Conservation (phyloP, 2,888 invertebrate genomes). For the Deilephila elpenor region DNA sequence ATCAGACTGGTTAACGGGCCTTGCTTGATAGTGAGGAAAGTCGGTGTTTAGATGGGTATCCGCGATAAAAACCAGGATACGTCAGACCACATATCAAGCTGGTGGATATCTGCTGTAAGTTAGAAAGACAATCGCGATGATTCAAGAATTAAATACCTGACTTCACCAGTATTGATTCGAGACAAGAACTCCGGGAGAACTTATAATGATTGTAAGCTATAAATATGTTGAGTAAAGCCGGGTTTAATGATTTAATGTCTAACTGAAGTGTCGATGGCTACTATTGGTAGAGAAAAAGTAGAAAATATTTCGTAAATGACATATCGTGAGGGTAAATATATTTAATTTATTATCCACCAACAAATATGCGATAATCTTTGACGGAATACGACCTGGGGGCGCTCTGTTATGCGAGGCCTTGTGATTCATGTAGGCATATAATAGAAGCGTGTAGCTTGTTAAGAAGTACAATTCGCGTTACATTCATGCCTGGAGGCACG, state of each 20-base stretch:
- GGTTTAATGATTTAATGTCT: too few relatives aligned
- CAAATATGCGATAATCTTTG: neutral
- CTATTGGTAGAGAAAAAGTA: too few relatives aligned
- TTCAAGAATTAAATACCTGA: too few relatives aligned
- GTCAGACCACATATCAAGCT: neutral
- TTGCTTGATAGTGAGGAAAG: slow-evolving; percentile 30
- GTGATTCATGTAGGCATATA: neutral
- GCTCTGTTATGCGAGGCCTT: slow-evolving; percentile 7
- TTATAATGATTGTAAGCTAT: too few relatives aligned
- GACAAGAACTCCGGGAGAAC: too few relatives aligned
- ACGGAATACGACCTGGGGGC: neutral
- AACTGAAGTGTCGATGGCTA: too few relatives aligned
- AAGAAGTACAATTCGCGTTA: slow-evolving; percentile 30
- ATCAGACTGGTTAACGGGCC: slow-evolving; percentile 71
- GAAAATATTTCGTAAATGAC: too few relatives aligned
- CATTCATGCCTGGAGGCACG: slow-evolving; percentile 48
- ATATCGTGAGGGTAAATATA: neutral
- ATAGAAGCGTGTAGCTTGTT: slow-evolving; percentile 17
- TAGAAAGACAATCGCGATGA: neutral
- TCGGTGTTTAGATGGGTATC: slow-evolving; percentile 13
- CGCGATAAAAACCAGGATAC: slow-evolving; percentile 10
- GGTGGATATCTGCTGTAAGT: neutral
- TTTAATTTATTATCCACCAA: neutral
- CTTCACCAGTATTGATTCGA: too few relatives aligned
- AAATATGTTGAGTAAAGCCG: too few relatives aligned